Evolutionary conservation across 2,113 vertebrate genomes (phyloP), one percentile per base, ranked within the genome.

Genomic region (Coregonus clupeaformis): DNA sequence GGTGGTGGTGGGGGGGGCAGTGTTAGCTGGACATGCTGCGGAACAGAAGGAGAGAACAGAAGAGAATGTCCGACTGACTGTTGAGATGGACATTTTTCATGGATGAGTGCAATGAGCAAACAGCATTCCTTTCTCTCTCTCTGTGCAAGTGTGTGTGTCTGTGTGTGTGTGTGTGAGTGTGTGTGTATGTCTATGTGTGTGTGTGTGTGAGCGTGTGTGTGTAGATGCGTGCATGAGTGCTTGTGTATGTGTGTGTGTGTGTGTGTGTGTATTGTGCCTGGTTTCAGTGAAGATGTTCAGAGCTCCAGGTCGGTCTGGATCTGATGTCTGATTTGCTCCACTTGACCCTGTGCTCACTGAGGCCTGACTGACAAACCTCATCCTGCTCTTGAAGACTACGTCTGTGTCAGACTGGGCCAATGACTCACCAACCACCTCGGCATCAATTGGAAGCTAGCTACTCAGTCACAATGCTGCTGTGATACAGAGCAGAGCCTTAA

Each of bases 91-190:
- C 85, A 6, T 73, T 60, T 87, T 84, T 89, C 76, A 77, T 87
- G 89, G 87, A 90, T 90, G 86, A 91, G 73, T 89, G 85, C 77
- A 22, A 45, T 88, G 70, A 84, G 85, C 91, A 91, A 94, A 89
- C 87, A 89, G 83, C 82, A 90, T 82, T 89, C 85, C 92, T 82
- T 82, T 85, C 82, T 88, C 79, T 78, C 82, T 78, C 65, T 42
- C 36, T 42, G 66, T 82, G 71, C 77, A 64, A 62, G 63, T 72
- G 78, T 64, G 68, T 76, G 66, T 73, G 60, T 57, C 59, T 80
- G 71, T 68, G 57, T 72, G 30, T 68, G 69, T 25, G 74, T 2
- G 36, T 11, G 2, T 42, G 36, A 11, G 9, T 42, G 36, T 42
- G 2, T 36, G 2, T 36, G 6, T 36, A 36, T 36, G 2, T 42